phyloP scores from a whole-genome alignment of 2,113 vertebrate species.

The Eptesicus fuscus region DNA sequence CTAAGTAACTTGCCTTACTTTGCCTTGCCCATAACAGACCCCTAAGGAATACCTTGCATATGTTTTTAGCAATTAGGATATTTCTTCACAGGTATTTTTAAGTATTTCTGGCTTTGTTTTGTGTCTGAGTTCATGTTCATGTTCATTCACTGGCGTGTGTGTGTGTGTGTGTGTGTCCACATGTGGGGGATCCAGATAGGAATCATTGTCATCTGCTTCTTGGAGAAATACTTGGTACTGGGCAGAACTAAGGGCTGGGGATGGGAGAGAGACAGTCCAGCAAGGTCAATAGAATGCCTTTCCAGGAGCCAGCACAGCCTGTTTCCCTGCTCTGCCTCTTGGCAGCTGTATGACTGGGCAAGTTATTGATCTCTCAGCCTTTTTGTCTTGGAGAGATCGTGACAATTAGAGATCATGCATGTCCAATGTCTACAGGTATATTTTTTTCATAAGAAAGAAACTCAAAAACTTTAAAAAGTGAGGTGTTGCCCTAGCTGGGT shows the following conservation, averaged over 20 bases:
- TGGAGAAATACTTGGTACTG: not conserved
- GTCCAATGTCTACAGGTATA: not conserved
- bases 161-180: not conserved
- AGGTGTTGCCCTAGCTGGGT: not conserved
- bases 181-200: not conserved
- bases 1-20: not conserved
- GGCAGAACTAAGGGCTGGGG: not conserved
- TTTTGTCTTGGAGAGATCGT: not conserved
- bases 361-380: too few species aligned
- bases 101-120: too few species aligned
- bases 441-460: not conserved
- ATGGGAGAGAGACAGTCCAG: not conserved
- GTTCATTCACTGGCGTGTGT: too few species aligned
- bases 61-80: conserved; percentile 25
- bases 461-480: not conserved
- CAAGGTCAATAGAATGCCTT: too few species aligned
- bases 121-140: too few species aligned
- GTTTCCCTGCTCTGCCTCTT: not conserved
- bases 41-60: not conserved
- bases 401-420: not conserved
- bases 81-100: not conserved
- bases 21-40: not conserved
- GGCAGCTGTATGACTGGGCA: not conserved
- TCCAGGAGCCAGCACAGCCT: not conserved
- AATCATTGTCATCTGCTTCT: not conserved